Base-by-base conservation (phyloP, 1,140 invertebrate genomes). In the Danaus plexippus region DNA sequence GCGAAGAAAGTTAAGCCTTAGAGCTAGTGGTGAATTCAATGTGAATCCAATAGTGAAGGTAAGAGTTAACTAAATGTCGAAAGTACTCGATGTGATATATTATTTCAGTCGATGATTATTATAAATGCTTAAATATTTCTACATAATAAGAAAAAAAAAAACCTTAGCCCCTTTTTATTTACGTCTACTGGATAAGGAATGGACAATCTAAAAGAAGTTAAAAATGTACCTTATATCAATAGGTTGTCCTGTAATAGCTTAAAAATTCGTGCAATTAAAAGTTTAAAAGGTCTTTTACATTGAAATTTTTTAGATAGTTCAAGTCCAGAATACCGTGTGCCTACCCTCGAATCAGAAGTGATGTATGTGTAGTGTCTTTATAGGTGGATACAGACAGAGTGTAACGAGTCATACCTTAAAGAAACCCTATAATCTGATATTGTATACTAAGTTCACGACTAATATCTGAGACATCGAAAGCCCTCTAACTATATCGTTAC, bases 191-290 rank as follows among this genome's bases (percentile, higher is more conserved):
- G 75, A 78, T 77, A 81, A 82, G 75, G 78, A 84, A 85, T 84
- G 77, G 74, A 81, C 67, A 68, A 70, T 75, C 74, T 80, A 83
- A 75, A 70, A 51, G 42, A 57, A 43, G 44, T 40, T 12, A 54
- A 55, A 43, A 11, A 50, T 67, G 49, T 53, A 70, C 63, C 69
- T 68, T 69, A 72, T 56, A 63, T 60, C 69, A 63, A 59, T 62
- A 60, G 55, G 42, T 64, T 57, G 60, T 66, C 57, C 64, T 53
- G 59, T 53, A 9, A 48, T 32, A 32, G 22, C 43, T 65, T 50
- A 67, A 47, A 57, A 57, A 54, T 64, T 73, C 69, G 69, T 83
- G 82, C 82, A 85, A 85, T 83, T 83, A 85, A 85, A 85, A 85
- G 80, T 82, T 85, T 83, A 77, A 85, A 85, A 81, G 77, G 80